phyloP scores from a whole-genome alignment of 2,113 vertebrate genomes.

The Onychostruthus taczanowskii region DNA sequence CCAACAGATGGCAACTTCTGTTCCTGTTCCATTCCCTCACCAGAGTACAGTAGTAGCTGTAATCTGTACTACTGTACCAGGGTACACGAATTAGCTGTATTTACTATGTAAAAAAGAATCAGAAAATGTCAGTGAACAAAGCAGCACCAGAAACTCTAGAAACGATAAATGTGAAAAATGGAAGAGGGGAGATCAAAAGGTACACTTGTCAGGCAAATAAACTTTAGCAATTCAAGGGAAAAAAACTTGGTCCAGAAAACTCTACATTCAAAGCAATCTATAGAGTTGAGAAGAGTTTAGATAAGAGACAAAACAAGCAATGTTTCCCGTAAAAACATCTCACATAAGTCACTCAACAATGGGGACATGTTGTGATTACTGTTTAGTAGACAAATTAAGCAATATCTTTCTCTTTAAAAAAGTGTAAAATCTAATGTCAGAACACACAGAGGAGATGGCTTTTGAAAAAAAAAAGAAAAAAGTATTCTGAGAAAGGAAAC shows the following conservation, averaged over 20 bases:
- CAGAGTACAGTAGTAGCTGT: not conserved
- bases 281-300: not conserved
- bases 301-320: not conserved
- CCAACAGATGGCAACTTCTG: not conserved
- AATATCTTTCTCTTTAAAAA: not conserved
- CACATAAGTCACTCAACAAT: not conserved
- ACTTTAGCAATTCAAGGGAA: not conserved
- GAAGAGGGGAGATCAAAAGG: not conserved
- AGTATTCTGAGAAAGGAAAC: not conserved
- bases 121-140: not conserved
- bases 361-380: not conserved
- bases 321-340: not conserved
- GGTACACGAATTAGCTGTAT: not conserved
- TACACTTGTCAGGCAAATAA: not conserved
- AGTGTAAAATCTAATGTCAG: not conserved
- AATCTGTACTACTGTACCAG: not conserved
- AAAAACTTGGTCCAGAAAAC: not conserved
- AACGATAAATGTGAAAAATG: not conserved
- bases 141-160: not conserved
- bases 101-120: not conserved
- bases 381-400: not conserved
- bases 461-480: not conserved
- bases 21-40: not conserved
- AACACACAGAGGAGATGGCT: not conserved
- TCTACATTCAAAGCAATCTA: not conserved